Evolutionary conservation across 2,113 vertebrate species (phyloP).

Genomic region (Oreotragus oreotragus): DNA sequence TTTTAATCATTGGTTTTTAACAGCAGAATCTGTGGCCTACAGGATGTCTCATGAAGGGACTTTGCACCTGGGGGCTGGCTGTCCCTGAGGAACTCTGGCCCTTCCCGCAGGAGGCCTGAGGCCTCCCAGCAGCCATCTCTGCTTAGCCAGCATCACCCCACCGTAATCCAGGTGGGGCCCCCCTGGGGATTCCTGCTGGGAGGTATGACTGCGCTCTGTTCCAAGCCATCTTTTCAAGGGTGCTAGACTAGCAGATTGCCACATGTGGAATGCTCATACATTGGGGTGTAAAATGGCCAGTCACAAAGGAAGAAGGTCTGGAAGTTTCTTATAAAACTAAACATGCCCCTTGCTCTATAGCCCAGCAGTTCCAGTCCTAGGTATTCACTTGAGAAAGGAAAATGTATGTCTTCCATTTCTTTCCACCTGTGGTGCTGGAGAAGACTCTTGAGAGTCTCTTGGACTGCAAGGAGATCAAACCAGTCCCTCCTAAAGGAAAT

Average conservation of each 20-base stretch:
- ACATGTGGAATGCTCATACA: not conserved
- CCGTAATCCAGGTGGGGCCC: not conserved
- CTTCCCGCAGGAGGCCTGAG: not conserved
- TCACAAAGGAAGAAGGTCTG: not conserved
- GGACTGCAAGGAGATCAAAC: not conserved
- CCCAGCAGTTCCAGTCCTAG: not conserved
- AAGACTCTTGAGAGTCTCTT: not conserved
- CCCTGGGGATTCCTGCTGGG: not conserved
- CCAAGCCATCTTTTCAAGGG: not conserved
- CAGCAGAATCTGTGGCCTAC: not conserved
- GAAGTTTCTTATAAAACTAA: not conserved
- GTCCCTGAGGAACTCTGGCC: not conserved
- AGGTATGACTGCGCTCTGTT: too few relatives aligned
- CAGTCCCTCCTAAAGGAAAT: not conserved
- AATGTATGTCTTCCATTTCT: not conserved
- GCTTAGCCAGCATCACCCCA: not conserved
- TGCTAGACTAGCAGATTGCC: not conserved
- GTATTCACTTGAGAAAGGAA: not conserved
- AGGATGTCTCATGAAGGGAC: not conserved
- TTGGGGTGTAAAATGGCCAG: not conserved
- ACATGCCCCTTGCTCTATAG: not conserved
- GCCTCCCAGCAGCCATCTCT: not conserved
- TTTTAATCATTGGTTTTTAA: not conserved
- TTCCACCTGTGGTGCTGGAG: not conserved
- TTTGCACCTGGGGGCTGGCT: not conserved